Percentiles rank a stretch among this genome's conserved stretches.
Conservation (phyloP, 1,140 invertebrate species). For the Platorchestia sp. region DNA sequence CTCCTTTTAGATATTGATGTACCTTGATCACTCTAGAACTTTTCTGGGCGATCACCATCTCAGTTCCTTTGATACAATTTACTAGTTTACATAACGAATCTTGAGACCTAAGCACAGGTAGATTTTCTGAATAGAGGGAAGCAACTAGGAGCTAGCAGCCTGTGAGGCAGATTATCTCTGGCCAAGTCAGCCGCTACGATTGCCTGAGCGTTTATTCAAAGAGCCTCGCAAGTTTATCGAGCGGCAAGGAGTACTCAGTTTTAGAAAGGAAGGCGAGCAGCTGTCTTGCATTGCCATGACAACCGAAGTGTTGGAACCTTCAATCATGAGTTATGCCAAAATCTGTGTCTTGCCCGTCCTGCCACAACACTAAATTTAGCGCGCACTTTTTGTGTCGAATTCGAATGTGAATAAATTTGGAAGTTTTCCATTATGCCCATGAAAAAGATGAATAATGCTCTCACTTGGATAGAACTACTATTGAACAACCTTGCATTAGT, state of each 20-base stretch:
- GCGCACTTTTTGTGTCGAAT: neutral
- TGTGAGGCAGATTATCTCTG: neutral
- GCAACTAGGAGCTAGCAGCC: too few relatives aligned
- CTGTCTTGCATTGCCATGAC: neutral
- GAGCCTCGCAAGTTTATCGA: neutral
- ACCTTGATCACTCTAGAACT: neutral
- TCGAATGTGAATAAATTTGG: neutral
- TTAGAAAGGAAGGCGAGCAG: neutral
- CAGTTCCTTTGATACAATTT: neutral
- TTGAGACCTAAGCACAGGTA: too few relatives aligned
- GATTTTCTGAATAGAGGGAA: too few relatives aligned
- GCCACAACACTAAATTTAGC: neutral
- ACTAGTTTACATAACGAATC: neutral
- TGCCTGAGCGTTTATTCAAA: conserved; percentile 1
- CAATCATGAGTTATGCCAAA: neutral
- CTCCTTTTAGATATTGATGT: neutral
- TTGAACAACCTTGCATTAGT: too few relatives aligned
- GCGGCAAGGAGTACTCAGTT: neutral
- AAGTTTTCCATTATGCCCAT: too few relatives aligned
- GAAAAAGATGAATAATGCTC: too few relatives aligned
- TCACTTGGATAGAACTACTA: too few relatives aligned
- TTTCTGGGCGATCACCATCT: neutral
- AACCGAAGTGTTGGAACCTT: neutral
- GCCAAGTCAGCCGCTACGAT: neutral
- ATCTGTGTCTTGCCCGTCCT: neutral